These are phyloP conservation scores for Dicaeum eximium DNA, from an alignment of 2,113 vertebrate species.

Conservation along the genomic window DNA sequence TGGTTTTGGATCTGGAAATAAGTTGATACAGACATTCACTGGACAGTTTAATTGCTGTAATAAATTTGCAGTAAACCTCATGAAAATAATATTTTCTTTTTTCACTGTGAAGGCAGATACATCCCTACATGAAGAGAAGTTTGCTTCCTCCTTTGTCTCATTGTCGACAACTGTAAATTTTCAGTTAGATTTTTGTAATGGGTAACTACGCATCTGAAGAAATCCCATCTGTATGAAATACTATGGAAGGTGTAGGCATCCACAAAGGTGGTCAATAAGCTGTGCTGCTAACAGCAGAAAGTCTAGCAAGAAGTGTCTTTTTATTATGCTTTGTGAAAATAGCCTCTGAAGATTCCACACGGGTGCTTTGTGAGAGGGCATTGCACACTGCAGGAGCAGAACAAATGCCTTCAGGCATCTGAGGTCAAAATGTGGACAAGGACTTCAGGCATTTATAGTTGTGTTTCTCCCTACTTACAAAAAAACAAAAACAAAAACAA, in stretches of 20 bases:
- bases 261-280: not conserved
- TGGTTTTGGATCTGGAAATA: constrained; percentile 56
- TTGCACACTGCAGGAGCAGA: constrained; percentile 32
- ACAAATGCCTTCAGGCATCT: constrained; percentile 13
- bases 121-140: constrained; percentile 6
- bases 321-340: constrained; percentile 28
- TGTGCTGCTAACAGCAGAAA: not conserved
- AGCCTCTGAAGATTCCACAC: not conserved
- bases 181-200: constrained; percentile 2
- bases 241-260: not conserved
- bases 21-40: constrained; percentile 29
- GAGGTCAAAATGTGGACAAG: constrained; percentile 29
- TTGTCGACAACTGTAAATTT: constrained; percentile 15
- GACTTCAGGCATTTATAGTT: constrained; percentile 22
- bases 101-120: not conserved
- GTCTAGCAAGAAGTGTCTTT: constrained; percentile 16
- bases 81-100: constrained; percentile 28
- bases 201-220: not conserved
- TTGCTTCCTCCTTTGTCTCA: constrained; percentile 15
- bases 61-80: constrained; percentile 42
- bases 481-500: constrained; percentile 17
- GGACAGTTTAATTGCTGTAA: constrained; percentile 50
- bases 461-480: constrained; percentile 28
- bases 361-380: constrained; percentile 40
- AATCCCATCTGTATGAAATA: not conserved